Percentiles rank a stretch among this genome's conserved stretches.
These are phyloP conservation scores for Drosophila neocordata DNA, from an alignment of 1,140 invertebrate species.

Conservation along the genomic window DNA sequence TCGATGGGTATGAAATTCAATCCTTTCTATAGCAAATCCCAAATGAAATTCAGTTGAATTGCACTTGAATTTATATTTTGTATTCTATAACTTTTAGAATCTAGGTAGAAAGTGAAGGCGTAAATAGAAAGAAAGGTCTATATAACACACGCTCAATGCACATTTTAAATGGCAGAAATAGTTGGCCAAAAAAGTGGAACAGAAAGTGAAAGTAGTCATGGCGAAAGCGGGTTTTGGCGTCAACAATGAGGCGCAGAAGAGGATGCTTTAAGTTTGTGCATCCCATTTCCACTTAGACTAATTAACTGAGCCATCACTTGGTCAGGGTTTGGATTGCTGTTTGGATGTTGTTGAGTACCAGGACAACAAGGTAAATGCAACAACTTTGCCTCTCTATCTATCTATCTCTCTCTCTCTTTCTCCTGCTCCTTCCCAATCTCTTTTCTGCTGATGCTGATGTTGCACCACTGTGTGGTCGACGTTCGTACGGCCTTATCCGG, in stretches of 20 bases:
- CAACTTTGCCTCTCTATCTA: not conserved
- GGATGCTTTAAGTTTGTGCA: slow-evolving; percentile 69
- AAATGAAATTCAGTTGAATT: slow-evolving; percentile 3
- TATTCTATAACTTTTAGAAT: not conserved
- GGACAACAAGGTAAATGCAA: slow-evolving; percentile 3
- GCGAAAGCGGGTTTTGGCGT: slow-evolving; percentile 13
- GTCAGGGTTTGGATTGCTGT: slow-evolving; percentile 5
- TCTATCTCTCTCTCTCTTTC: not conserved
- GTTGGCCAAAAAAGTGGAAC: slow-evolving; percentile 15
- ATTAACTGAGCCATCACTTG: slow-evolving; percentile 77
- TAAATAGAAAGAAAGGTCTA: not conserved
- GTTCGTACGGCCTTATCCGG: slow-evolving; percentile 39
- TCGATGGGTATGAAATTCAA: not conserved
- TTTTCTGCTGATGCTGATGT: slow-evolving; percentile 11
- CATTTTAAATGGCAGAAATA: slow-evolving; percentile 60
- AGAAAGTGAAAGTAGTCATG: slow-evolving; percentile 54
- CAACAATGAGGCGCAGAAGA: slow-evolving; percentile 47
- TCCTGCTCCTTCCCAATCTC: slow-evolving; percentile 17
- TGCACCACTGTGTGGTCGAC: slow-evolving; percentile 15
- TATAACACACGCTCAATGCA: slow-evolving; percentile 49
- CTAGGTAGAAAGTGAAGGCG: not conserved
- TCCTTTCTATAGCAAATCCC: not conserved
- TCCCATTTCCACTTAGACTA: slow-evolving; percentile 77
- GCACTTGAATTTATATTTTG: not conserved
- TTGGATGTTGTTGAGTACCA: not conserved